A percentile compares a stretch with the other conserved stretches of the same genome.
Evolutionary conservation across 2,888 invertebrate species (phyloP).

Genomic region (Diloba caeruleocephala): DNA sequence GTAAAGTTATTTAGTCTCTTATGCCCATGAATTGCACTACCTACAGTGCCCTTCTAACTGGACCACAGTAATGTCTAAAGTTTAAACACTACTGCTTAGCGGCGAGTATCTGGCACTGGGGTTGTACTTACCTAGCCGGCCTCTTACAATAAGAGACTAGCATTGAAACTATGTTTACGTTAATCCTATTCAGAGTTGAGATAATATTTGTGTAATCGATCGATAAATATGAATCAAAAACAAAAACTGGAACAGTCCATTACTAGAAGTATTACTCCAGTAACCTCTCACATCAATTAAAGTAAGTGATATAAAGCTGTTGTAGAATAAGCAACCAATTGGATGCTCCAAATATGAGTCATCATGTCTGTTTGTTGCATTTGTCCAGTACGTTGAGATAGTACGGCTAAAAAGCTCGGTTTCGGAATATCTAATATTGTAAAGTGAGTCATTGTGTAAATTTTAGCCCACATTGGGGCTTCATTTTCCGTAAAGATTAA

Average conservation of each 20-base stretch:
- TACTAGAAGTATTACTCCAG: slow-evolving; percentile 49
- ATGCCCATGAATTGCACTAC: no score
- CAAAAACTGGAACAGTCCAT: slow-evolving; percentile 27
- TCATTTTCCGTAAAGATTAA: slow-evolving; percentile 4
- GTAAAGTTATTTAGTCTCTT: no score
- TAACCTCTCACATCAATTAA: slow-evolving; percentile 66
- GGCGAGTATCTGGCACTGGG: no score
- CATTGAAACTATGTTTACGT: no score
- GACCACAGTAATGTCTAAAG: no score
- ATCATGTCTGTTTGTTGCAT: slow-evolving; percentile 48
- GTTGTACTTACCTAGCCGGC: no score
- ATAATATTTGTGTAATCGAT: not conserved
- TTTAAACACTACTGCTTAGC: no score
- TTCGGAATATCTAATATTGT: slow-evolving; percentile 6
- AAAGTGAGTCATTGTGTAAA: slow-evolving; percentile 33
- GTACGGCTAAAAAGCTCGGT: slow-evolving; percentile 12
- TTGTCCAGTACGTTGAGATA: slow-evolving; percentile 20
- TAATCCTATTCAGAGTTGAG: no score
- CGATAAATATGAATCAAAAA: slow-evolving; percentile 11
- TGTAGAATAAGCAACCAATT: slow-evolving; percentile 20
- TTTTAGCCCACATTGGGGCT: not conserved
- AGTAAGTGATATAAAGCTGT: slow-evolving; percentile 53
- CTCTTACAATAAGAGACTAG: no score
- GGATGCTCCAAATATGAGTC: slow-evolving; percentile 35
- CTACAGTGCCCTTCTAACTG: no score